A percentile compares a stretch with the other conserved stretches of the same genome.
These are phyloP conservation scores for Cairina moschata DNA, from an alignment of 2,113 vertebrate genomes.

Conservation along the genomic window DNA sequence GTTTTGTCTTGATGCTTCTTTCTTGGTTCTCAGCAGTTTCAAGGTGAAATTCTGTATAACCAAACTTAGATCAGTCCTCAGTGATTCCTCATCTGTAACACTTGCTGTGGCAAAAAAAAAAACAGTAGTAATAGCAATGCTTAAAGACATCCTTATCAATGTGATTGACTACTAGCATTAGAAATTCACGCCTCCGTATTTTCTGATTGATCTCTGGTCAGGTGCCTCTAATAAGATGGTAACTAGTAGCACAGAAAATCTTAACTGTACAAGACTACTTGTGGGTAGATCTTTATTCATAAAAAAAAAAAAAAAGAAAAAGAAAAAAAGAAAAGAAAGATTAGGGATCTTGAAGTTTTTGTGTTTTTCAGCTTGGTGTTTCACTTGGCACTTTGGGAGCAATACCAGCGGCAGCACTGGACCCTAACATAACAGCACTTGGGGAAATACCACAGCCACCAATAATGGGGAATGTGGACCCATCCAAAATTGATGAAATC, in stretches of 20 bases:
- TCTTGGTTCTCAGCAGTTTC: no score
- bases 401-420: slow-evolving; percentile 80
- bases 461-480: slow-evolving; percentile 95
- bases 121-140: neutral
- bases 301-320: no score
- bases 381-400: slow-evolving; percentile 86
- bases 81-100: neutral
- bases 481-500: slow-evolving; percentile 95
- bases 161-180: neutral
- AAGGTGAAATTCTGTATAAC: no score
- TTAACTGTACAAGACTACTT: neutral
- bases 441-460: slow-evolving; percentile 85
- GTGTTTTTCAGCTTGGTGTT: slow-evolving; percentile 81
- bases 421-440: slow-evolving; percentile 79
- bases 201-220: neutral
- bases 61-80: neutral
- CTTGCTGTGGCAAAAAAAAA: neutral
- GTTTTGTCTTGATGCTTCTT: no score
- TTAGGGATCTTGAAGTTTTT: neutral
- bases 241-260: neutral
- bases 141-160: neutral
- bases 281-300: neutral
- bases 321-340: neutral
- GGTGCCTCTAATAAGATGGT: neutral
- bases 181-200: neutral